phyloP scores from a whole-genome alignment of 30 jellyfish, hydroid and myxozoan genomes.

The Catostylus mosaicus region DNA sequence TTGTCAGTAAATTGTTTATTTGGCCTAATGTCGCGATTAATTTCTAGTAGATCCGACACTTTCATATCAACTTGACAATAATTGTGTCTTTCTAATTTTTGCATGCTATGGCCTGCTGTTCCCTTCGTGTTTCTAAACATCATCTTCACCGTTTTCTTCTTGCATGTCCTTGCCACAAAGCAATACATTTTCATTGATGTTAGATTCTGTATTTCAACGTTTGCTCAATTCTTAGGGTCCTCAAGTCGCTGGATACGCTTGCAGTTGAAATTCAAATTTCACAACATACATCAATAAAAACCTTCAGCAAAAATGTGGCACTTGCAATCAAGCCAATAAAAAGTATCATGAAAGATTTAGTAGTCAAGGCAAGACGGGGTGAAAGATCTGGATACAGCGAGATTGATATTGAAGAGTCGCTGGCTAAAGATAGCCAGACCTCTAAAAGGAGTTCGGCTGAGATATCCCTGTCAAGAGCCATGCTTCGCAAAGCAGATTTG shows the following conservation, averaged over 20 bases:
- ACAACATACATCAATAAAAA: not conserved
- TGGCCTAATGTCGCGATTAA: no score
- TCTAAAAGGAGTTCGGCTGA: conserved; percentile 21
- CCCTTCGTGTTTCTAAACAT: no score
- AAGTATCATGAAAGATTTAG: not conserved
- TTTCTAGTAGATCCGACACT: no score
- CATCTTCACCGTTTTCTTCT: no score
- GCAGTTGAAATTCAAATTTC: conserved; percentile 35
- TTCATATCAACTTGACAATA: no score
- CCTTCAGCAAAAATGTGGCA: conserved; percentile 60
- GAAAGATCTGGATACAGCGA: conserved; percentile 22
- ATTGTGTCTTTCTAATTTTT: no score
- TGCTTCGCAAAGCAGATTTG: conserved; percentile 23
- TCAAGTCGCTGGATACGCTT: conserved; percentile 41
- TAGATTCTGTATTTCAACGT: not conserved
- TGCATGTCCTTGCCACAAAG: no score
- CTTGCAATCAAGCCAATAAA: conserved; percentile 30
- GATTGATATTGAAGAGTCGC: not conserved
- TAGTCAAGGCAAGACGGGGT: conserved; percentile 21
- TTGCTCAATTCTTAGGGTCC: conserved; percentile 10
- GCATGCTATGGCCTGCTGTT: no score
- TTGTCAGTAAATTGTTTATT: no score
- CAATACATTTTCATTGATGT: no score
- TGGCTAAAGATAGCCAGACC: not conserved
- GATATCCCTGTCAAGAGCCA: conserved; percentile 36